Evolutionary conservation across 2,888 invertebrate species (phyloP), one percentile per base, ranked within the genome.

Genomic region (Petrophora chlorosata): DNA sequence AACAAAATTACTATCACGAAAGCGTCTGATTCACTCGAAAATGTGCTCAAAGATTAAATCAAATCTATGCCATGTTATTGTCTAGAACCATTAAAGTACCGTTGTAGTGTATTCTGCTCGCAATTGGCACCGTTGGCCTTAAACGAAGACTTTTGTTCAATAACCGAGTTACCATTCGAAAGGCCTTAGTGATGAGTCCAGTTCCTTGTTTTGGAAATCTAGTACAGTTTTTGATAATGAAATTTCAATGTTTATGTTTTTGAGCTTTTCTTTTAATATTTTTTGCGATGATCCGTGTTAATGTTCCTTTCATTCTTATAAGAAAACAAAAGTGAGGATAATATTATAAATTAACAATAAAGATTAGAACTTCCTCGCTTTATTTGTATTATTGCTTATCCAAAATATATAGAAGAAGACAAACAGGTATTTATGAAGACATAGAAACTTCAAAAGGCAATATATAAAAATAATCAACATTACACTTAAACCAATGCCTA

Each of bases 121-220:
- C 54, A 56, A 49, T 61, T 34, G 67, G 56, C 63, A 65, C 62
- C 56, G 51, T 50, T 61, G 22, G 46, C 65, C 59, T 53, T 63
- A 61, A 57, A 54, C 33, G 53, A 59, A 59, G 40, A 15, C 41
- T 38, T 53, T 46, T 51, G 42, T 46, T 28, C 22, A 40, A 23
- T 23, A 41, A 32, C 45, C 30, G 39, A 49, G 33, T 38, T 17
- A 35, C 33, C 39, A 42, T 52, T 44, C 46, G 43, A 44, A 49
- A 39, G 26, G 25, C 26, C 29, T 19, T 35, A 35, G n/a, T 23
- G 35, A 41, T 42, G 39, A 38, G 17, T 44, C 5, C 14, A 14
- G 9, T 29, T 25, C 28, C 49, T 59, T 53, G 57, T 57, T 53
- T 48, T 32, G n/a, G 30, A 38, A 26, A 48, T 51, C 41, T 57